Evolutionary conservation across 2,797 vertebrate genomes (phyloP).

Genomic region (Enteromius thamalakanensis): DNA sequence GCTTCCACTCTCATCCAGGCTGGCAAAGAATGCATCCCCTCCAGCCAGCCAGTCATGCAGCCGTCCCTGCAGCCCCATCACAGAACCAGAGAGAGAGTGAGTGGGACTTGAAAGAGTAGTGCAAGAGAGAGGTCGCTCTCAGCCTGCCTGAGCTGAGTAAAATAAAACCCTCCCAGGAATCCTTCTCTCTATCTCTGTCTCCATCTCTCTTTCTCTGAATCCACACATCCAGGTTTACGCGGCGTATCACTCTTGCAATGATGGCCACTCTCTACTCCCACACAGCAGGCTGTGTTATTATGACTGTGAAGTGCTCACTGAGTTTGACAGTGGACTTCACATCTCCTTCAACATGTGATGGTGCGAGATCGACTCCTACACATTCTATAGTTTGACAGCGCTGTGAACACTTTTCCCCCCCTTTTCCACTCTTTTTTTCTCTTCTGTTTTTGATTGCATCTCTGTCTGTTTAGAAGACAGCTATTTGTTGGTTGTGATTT

Average conservation of each 20-base stretch:
- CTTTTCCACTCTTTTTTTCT: constrained; percentile 16
- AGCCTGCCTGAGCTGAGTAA: constrained; percentile 68
- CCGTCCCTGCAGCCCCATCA: constrained; percentile 78
- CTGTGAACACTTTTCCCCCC: neutral
- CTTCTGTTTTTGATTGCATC: constrained; percentile 27
- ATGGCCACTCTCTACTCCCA: constrained; percentile 56
- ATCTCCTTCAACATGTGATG: constrained; percentile 49
- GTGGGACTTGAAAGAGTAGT: constrained; percentile 82
- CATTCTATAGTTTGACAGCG: constrained; percentile 53
- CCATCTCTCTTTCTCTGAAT: constrained; percentile 66
- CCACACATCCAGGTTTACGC: constrained; percentile 59
- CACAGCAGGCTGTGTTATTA: constrained; percentile 58
- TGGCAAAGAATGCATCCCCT: constrained; percentile 50
- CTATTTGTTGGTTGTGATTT: constrained; percentile 26
- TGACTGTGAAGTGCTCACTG: constrained; percentile 55
- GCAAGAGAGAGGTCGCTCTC: constrained; percentile 76
- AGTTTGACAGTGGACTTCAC: constrained; percentile 58
- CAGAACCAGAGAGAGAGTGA: constrained; percentile 75
- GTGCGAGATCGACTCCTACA: constrained; percentile 60
- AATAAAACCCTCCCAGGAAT: constrained; percentile 63
- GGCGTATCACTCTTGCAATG: constrained; percentile 48
- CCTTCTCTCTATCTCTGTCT: constrained; percentile 22
- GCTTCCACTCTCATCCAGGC: constrained; percentile 45
- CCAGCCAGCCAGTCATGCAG: constrained; percentile 42
- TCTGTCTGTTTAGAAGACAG: constrained; percentile 34